A percentile compares a stretch with the other conserved stretches of the same genome.
Evolutionary conservation across 2,113 vertebrate genomes (phyloP).

Genomic region (Lophochroa leadbeateri): DNA sequence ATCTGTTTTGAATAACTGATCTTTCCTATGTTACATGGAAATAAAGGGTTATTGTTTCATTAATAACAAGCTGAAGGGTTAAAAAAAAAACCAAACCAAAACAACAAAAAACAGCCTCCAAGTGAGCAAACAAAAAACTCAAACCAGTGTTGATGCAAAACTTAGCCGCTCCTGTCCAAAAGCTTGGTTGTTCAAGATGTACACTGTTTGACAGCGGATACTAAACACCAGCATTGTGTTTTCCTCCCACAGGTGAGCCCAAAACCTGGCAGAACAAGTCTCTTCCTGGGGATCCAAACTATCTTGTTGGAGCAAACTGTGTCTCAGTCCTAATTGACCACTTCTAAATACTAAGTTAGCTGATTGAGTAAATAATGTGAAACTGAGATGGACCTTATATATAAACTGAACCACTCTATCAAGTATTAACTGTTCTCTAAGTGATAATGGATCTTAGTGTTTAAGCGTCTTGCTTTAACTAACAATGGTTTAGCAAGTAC

Average conservation of each 20-base stretch:
- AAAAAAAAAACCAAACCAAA: not conserved
- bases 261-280: constrained; percentile 99
- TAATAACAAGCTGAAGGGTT: not conserved
- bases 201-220: constrained; percentile 57
- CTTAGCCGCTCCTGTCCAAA: constrained; percentile 55
- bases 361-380: constrained; percentile 88
- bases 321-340: constrained; percentile 99
- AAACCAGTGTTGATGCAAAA: not conserved
- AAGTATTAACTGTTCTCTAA: constrained; percentile 82
- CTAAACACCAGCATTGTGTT: constrained; percentile 70
- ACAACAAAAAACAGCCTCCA: not conserved
- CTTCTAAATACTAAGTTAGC: constrained; percentile 90
- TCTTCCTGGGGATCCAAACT: constrained; percentile 98
- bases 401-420: constrained; percentile 77
- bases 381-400: constrained; percentile 73
- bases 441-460: constrained; percentile 66
- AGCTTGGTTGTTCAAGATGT: constrained; percentile 64
- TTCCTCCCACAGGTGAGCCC: constrained; percentile 90
- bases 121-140: not conserved
- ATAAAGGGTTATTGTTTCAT: not conserved
- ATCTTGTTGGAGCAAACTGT: constrained; percentile 98
- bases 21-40: not conserved
- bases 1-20: not conserved
- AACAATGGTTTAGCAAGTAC: constrained; percentile 79
- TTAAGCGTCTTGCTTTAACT: constrained; percentile 73